These are phyloP conservation scores for Oxyura jamaicensis DNA, from an alignment of 2,113 vertebrate genomes.

Conservation along the genomic window DNA sequence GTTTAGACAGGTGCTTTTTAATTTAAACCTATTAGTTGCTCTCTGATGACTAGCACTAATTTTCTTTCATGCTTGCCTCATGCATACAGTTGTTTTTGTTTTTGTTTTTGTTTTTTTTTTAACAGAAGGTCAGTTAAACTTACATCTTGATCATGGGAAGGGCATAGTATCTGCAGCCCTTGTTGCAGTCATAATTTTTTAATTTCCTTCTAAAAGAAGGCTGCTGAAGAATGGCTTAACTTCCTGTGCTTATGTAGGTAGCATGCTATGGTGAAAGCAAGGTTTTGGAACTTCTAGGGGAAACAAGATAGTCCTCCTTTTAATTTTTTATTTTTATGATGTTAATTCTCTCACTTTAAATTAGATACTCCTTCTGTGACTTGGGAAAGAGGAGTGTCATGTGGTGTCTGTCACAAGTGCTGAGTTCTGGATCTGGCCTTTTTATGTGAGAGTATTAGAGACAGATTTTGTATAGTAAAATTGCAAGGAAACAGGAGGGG, in stretches of 20 bases:
- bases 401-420: background rate
- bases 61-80: background rate
- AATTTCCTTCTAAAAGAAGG: background rate
- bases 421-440: background rate
- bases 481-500: background rate
- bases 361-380: background rate
- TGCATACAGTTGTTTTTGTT: background rate
- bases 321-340: too few species aligned
- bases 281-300: background rate
- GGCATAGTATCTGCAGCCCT: background rate
- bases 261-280: background rate
- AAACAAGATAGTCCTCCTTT: background rate
- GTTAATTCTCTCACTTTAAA: background rate
- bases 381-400: background rate
- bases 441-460: background rate
- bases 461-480: background rate
- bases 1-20: conserved; percentile 89
- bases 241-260: background rate
- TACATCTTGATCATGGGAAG: background rate
- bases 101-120: background rate
- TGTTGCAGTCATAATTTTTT: background rate
- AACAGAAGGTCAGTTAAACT: background rate
- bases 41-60: background rate
- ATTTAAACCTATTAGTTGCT: background rate
- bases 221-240: background rate